Percentiles rank a stretch among this genome's conserved stretches.
These are phyloP conservation scores for Aleadryas rufinucha DNA, from an alignment of 2,113 vertebrate genomes.

Conservation along the genomic window DNA sequence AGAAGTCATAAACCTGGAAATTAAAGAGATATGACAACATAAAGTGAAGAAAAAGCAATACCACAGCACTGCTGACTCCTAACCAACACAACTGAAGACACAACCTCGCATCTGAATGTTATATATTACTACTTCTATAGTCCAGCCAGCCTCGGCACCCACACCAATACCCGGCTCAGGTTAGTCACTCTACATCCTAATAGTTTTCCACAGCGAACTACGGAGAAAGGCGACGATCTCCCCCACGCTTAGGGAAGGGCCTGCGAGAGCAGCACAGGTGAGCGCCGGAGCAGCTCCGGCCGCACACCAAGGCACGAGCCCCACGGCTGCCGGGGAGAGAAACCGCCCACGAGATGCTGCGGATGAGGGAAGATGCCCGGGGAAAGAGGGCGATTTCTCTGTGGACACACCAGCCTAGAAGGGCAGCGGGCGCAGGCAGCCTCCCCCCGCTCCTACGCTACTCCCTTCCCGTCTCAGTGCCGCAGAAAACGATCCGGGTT, in stretches of 20 bases:
- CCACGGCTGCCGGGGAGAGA: neutral
- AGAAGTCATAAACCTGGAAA: neutral
- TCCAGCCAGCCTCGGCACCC: neutral
- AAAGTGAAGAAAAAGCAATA: neutral
- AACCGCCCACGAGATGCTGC: neutral
- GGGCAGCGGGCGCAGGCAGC: neutral
- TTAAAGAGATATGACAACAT: neutral
- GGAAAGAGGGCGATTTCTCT: neutral
- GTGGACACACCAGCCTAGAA: neutral
- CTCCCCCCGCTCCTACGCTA: neutral
- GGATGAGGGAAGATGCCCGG: accelerated
- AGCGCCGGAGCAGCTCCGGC: neutral
- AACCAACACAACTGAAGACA: neutral
- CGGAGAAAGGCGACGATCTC: neutral
- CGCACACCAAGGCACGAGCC: neutral
- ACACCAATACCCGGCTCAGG: no score
- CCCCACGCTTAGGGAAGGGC: neutral
- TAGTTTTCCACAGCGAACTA: accelerated
- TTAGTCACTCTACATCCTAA: accelerated
- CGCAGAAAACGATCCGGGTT: neutral
- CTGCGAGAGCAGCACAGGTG: neutral
- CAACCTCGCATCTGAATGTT: neutral
- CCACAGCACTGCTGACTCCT: neutral
- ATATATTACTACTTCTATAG: accelerated
- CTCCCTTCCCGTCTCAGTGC: neutral